A percentile compares a stretch with the other conserved stretches of the same genome.
These are phyloP conservation scores for Galagoides demidoff DNA, from an alignment of 2,797 vertebrate genomes.

Conservation along the genomic window DNA sequence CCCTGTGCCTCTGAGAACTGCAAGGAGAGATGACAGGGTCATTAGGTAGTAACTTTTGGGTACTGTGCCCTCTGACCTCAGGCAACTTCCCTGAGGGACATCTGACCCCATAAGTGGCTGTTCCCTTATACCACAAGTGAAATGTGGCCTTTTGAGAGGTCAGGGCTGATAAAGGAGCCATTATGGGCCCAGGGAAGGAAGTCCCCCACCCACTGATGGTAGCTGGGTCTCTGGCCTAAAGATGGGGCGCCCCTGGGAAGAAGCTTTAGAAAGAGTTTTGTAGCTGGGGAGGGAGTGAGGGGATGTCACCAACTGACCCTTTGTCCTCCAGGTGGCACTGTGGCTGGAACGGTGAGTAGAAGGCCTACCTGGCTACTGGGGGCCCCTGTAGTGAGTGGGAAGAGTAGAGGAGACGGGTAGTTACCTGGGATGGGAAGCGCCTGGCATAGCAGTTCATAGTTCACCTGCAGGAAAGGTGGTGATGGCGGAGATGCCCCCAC, in stretches of 20 bases:
- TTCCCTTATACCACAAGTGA: neutral
- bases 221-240: neutral
- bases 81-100: neutral
- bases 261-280: neutral
- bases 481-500: too few relatives aligned
- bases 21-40: neutral
- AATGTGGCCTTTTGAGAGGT: neutral
- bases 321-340: slow-evolving; percentile 1
- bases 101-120: accelerated
- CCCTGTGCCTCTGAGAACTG: neutral
- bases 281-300: neutral
- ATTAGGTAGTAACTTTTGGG: neutral
- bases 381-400: neutral
- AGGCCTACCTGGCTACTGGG: neutral
- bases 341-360: slow-evolving; percentile 68
- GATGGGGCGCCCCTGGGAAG: neutral
- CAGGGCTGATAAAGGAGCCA: neutral
- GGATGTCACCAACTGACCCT: neutral
- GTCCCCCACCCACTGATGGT: neutral
- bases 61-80: neutral
- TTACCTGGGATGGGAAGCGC: neutral
- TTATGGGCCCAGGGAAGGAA: neutral
- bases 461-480: neutral
- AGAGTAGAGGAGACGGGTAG: neutral
- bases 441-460: neutral